Evolutionary conservation across 2,797 vertebrate species (phyloP), one percentile per base, ranked within the genome.

Genomic region (Eutrigla gurnardus): DNA sequence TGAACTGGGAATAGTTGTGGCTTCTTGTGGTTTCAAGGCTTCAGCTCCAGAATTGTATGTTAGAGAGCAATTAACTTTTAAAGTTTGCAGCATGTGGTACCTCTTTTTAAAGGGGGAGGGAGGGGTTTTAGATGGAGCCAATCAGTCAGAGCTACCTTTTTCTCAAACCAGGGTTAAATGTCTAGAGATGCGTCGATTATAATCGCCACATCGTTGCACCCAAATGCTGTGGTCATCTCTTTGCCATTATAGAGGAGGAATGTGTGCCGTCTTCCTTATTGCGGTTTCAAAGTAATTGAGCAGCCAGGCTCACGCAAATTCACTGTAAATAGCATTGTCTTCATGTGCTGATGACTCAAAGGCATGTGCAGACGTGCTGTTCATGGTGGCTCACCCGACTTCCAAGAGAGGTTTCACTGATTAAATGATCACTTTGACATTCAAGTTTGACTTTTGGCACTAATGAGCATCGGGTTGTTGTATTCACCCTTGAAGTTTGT

Each of bases 11-110:
- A 94, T 94, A 91, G 88, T 94, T 93, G 93, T 91, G 93, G 92
- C 81, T 89, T 93, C 84, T 88, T 93, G 93, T 40, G 93, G 94
- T 93, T 94, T 94, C 75, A 86, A 89, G 90, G 88, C 89, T 86
- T 86, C 69, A 88, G 86, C 87, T 91, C 75, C 86, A 90, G 88
- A 92, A 93, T 91, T 92, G 92, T 93, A 94, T 91, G 93, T 91
- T 93, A 90, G 89, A 91, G 86, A 89, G 93, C 92, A 94, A 95
- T 95, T 95, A 94, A 94, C 90, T 91, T 93, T 94, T 92, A 90
- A 91, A 94, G 86, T 88, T 86, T 89, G 88, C 89, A 88, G 75
- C 92, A 93, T 93, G 91, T 93, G 92, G 91, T 88, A 86, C 84
- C 89, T 92, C 89, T 91, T 90, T 81, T 64, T 45, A 14, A 68